Percentiles rank a stretch among this genome's conserved stretches.
Evolutionary conservation across 2,888 invertebrate genomes (phyloP).

Genomic region (Autographa gamma): DNA sequence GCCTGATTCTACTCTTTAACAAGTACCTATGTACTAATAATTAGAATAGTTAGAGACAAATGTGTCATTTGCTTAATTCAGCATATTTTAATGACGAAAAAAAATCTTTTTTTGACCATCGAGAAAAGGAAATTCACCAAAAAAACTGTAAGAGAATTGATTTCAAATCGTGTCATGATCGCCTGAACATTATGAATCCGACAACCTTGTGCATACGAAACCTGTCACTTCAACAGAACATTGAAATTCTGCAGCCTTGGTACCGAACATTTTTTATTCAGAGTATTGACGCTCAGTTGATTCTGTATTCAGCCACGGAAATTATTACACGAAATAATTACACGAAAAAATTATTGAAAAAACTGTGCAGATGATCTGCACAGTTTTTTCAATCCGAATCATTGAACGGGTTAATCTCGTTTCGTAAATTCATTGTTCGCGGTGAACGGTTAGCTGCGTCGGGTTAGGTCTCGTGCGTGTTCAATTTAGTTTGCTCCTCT

Average conservation of each 20-base stretch:
- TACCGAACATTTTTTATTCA: constrained; percentile 23
- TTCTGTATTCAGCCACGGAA: constrained; percentile 31
- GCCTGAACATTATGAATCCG: too few species aligned
- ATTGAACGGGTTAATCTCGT: constrained; percentile 52
- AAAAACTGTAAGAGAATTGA: too few species aligned
- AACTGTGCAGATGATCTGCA: constrained; percentile 35
- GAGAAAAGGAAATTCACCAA: too few species aligned
- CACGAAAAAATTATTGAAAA: too few species aligned
- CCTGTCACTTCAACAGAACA: constrained; percentile 8
- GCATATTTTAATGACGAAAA: too few species aligned
- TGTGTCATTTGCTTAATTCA: too few species aligned
- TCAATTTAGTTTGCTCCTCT: constrained; percentile 32
- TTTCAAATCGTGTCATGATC: too few species aligned
- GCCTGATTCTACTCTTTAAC: too few species aligned
- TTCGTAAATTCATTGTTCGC: constrained; percentile 49
- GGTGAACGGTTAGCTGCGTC: constrained; percentile 27
- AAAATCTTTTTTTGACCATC: too few species aligned
- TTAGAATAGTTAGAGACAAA: too few species aligned
- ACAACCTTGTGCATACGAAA: background rate
- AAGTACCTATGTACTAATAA: too few species aligned
- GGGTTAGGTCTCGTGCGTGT: constrained; percentile 29
- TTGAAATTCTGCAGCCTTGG: constrained; percentile 15
- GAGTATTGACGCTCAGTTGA: constrained; percentile 44
- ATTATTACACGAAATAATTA: too few species aligned
- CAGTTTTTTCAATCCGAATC: constrained; percentile 40